phyloP scores from a whole-genome alignment of 2,113 vertebrate species.

The Osmerus eperlanus region DNA sequence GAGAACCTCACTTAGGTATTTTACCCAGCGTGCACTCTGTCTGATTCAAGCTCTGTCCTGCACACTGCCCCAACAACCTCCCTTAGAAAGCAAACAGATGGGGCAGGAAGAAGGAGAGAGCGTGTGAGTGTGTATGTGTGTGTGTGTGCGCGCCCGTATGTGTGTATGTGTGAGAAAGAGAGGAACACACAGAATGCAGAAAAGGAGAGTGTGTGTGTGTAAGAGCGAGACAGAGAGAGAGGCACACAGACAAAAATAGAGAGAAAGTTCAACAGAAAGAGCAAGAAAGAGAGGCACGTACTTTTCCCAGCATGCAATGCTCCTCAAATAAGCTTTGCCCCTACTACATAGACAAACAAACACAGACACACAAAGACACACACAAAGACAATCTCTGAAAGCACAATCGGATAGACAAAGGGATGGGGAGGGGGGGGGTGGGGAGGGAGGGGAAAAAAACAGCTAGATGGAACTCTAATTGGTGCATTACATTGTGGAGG shows the following conservation, averaged over 20 bases:
- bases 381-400: no score
- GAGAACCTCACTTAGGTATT: slow-evolving; percentile 3
- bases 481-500: no score
- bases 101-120: background rate
- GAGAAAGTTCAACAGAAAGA: no score
- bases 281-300: no score
- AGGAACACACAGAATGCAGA: background rate
- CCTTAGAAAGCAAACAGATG: background rate
- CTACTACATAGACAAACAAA: no score
- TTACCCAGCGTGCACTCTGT: slow-evolving; percentile 5
- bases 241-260: background rate
- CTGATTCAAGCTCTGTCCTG: slow-evolving; percentile 7
- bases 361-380: no score
- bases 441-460: no score
- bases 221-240: background rate
- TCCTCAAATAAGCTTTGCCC: no score
- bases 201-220: background rate
- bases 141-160: slow-evolving; percentile 1
- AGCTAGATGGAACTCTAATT: no score
- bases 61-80: slow-evolving; percentile 5
- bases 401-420: no score
- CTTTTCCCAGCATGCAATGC: background rate
- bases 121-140: slow-evolving; percentile 9
- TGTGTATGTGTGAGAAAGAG: background rate
- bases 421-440: no score